Evolutionary conservation across 2,797 vertebrate species (phyloP), one percentile per base, ranked within the genome.

Genomic region (Hemibagrus guttatus): DNA sequence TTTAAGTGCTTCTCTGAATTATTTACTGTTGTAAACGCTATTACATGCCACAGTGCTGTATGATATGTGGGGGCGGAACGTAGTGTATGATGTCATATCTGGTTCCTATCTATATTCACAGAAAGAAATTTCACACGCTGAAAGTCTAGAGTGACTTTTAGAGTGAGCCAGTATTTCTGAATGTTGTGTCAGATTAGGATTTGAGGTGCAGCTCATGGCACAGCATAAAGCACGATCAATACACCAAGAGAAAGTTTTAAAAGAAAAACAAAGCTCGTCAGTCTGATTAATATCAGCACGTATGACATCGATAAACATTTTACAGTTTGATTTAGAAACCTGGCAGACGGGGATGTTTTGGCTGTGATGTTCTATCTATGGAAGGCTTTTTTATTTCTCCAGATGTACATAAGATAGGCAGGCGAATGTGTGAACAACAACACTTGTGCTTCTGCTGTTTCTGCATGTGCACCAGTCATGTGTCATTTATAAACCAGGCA

Each of bases 201-300:
- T 76, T 61, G 19, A 39, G 11, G 8, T 39, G 28, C 31, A 59
- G 76, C 76, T 39, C 54, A 59, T 59, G 5, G 31, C 31, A 58
- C 9, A 59, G 31, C 35, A 39, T 5, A 58, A 13, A 79, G 54
- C 31, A 28, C 13, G 23, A 39, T 79, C 54, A 14, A 79, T 35
- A 35, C 4, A 58, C 21, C 54, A 79, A 28, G 28, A 78, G 17
- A 59, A 39, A 6, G 75, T 56, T 59, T 59, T 23, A 39, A 42
- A 42, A 79, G 28, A 21, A 17, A 78, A 78, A 78, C 54, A 78
- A 54, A 78, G 75, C 28, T 58, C 2, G 26, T 78, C 75, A 78
- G 19, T 17, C 75, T 78, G 52, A 78, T 58, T 58, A 78, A 75
- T 6, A 5, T 49, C 23, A 56, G 17, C 12, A 54, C 35, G 28